Evolutionary conservation across 2,888 invertebrate genomes (phyloP).

Genomic region (Hedychridium roseum): DNA sequence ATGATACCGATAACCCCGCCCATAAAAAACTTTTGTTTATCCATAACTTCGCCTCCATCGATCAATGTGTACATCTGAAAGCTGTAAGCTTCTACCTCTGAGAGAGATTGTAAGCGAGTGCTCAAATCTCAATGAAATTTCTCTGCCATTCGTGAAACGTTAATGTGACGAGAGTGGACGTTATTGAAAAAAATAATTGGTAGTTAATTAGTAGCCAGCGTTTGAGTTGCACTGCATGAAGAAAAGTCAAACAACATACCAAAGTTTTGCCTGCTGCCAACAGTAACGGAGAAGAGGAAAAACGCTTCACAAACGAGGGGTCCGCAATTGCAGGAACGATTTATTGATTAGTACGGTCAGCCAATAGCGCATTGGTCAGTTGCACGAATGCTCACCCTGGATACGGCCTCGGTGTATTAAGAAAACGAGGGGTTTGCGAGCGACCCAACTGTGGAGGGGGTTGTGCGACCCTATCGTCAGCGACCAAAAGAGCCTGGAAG

Average conservation of each 20-base stretch:
- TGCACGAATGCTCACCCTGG: constrained; percentile 47
- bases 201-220: no score
- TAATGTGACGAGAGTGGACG: no score
- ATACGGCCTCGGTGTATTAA: constrained; percentile 42
- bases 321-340: constrained; percentile 50
- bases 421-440: constrained; percentile 41
- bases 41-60: constrained; percentile 48
- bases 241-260: no score
- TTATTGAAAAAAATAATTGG: no score
- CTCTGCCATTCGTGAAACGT: no score
- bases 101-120: no score
- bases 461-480: constrained; percentile 40
- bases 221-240: no score
- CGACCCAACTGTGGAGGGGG: constrained; percentile 44
- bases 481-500: constrained; percentile 45
- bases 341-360: constrained; percentile 57
- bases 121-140: no score
- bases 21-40: constrained; percentile 48
- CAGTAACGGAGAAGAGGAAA: constrained; percentile 43
- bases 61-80: no score
- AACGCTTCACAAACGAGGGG: constrained; percentile 31
- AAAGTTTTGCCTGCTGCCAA: constrained; percentile 29
- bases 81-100: no score
- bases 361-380: constrained; percentile 59
- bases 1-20: constrained; percentile 38